Base-by-base conservation (phyloP, 2,888 invertebrate species). In the Lasioglossum zephyrum region DNA sequence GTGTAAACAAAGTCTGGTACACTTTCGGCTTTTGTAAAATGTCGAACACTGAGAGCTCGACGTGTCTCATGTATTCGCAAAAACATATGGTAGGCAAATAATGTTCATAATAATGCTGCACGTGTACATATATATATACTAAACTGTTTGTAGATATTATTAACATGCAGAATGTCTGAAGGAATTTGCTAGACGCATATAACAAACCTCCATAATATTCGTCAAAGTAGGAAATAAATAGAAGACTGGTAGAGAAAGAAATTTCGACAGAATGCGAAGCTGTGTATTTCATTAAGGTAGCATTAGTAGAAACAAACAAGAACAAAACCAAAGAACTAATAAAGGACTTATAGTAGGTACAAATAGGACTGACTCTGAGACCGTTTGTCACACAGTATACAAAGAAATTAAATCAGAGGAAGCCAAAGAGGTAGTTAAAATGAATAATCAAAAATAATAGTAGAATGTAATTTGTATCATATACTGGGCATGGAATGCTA, bases 161-260 rank as follows among this genome's bases (percentile, higher is more conserved):
- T 66, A 73, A 83, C 86, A 89, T 85, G 88, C 89, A 89, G 22
- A 47, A 69, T 85, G 77, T 79, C 70, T 49, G 75, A 4, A 47
- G 39, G 49, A 53, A 57, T 69, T 44, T 49, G 11, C 44, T 63
- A 77, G 16, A 73, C 75, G 72, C 70, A 26, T 81, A 44, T 76
- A 79, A 81, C 73, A 78, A 85, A 86, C 76, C 89, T 84, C 39
- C 26, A 60, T 63, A 72, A 72, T 82, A 81, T 57, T 73, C 76
- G 31, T 41, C 16, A 73, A 83, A 75, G 47, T 73, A 79, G 57
- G 22, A 88, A 88, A 83, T 72, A 83, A 82, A 82, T 79, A 18
- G 13, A 41, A 81, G 84, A 83, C 44, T 80, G 11, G 31, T 66
- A 81, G 22, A 69, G 39, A 69, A 82, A 26, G 81, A 11, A 18